phyloP scores from a whole-genome alignment of 2,797 vertebrate genomes.

The Cercopithecus hamlyni region DNA sequence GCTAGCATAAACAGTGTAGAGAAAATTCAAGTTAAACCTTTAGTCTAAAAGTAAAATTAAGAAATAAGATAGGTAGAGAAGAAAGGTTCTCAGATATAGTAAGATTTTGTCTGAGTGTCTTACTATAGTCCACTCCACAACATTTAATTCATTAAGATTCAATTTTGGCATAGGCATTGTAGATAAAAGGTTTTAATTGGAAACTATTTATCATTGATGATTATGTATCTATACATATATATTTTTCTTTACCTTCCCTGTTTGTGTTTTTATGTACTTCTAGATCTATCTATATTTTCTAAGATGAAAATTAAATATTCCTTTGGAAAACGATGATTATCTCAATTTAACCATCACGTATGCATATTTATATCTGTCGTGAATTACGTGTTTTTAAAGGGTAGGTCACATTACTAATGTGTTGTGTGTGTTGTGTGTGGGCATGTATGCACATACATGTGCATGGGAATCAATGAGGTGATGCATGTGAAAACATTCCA shows the following conservation, averaged over 20 bases:
- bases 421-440: no score
- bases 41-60: not conserved
- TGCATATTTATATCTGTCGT: not conserved
- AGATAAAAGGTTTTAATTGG: not conserved
- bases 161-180: not conserved
- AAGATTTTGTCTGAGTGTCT: not conserved
- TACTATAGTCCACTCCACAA: no score
- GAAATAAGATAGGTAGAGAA: not conserved
- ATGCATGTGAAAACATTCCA: not conserved
- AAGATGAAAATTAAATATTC: not conserved
- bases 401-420: not conserved
- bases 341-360: not conserved
- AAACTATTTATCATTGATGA: not conserved
- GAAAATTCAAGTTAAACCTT: not conserved
- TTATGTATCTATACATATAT: not conserved
- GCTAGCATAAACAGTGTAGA: not conserved
- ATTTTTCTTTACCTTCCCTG: not conserved
- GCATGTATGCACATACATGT: not conserved
- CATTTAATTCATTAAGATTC: not conserved
- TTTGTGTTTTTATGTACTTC: not conserved
- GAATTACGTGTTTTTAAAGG: not conserved
- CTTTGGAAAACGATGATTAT: not conserved
- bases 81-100: fast-evolving
- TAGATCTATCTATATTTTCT: not conserved
- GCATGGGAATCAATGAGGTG: not conserved